These are phyloP conservation scores for Eonycteris spelaea DNA, from an alignment of 2,113 vertebrate genomes.

Conservation along the genomic window DNA sequence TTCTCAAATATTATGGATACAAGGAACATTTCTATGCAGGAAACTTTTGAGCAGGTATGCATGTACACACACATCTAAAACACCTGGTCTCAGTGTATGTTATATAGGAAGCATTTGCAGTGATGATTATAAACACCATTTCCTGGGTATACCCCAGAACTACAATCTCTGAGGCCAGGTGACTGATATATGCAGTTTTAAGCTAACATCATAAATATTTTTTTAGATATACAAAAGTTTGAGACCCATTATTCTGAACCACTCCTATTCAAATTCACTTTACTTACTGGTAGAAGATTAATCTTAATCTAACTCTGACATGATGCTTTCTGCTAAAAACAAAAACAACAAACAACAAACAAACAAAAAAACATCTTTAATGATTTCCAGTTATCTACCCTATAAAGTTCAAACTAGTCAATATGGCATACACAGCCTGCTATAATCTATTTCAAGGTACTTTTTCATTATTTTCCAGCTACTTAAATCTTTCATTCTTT, in stretches of 20 bases:
- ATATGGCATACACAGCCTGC: background rate
- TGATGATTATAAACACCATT: background rate
- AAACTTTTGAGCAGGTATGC: background rate
- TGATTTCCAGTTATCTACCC: background rate
- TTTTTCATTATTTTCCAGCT: conserved; percentile 6
- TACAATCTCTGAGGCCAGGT: background rate
- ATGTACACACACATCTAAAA: background rate
- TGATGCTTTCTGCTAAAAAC: background rate
- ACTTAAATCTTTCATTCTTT: conserved; percentile 8
- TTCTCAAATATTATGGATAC: background rate
- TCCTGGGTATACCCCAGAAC: background rate
- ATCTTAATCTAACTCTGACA: background rate
- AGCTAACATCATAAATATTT: background rate
- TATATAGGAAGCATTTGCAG: background rate
- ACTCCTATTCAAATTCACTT: background rate
- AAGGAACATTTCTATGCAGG: background rate
- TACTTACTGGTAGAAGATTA: background rate
- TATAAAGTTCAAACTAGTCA: background rate
- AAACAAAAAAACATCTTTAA: background rate
- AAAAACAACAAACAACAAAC: no score
- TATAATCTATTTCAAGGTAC: background rate
- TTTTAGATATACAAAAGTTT: background rate
- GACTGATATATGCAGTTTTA: background rate
- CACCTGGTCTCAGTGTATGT: background rate
- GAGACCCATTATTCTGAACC: background rate